These are phyloP conservation scores for Nannospalax galili DNA, from an alignment of 2,113 vertebrate genomes.

Conservation along the genomic window DNA sequence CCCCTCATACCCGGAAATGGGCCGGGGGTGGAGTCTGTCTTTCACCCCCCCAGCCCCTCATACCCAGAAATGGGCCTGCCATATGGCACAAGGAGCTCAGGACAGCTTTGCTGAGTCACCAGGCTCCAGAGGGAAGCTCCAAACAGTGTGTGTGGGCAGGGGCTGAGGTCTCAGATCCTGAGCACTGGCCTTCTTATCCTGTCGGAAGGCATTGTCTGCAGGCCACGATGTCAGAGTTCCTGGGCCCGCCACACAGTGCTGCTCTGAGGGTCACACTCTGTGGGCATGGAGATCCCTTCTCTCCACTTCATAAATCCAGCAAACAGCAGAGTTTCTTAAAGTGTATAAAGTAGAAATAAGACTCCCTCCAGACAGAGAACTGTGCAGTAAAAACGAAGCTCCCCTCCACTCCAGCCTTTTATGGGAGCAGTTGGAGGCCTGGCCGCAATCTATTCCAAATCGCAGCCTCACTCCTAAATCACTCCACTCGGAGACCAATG, in stretches of 20 bases:
- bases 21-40: too few species aligned
- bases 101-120: rapidly evolving
- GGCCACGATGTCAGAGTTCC: rapidly evolving
- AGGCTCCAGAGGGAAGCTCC: rapidly evolving
- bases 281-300: conserved; percentile 29
- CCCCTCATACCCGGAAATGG: too few species aligned
- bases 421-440: conserved; percentile 51
- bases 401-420: conserved; percentile 71
- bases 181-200: rapidly evolving
- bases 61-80: rapidly evolving
- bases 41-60: rapidly evolving
- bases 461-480: conserved; percentile 67
- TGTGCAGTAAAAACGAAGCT: conserved; percentile 65
- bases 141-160: rapidly evolving
- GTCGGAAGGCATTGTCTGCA: background rate
- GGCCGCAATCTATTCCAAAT: conserved; percentile 54
- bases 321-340: conserved; percentile 74
- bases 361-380: conserved; percentile 79
- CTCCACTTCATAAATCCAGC: conserved; percentile 79
- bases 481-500: background rate
- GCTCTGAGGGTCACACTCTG: conserved; percentile 49
- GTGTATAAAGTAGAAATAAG: conserved; percentile 77
- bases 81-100: rapidly evolving
- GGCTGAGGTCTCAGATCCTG: rapidly evolving
- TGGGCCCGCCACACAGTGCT: background rate